Percentiles rank a stretch among this genome's conserved stretches.
These are phyloP conservation scores for Gymnodraco acuticeps DNA, from an alignment of 2,797 vertebrate species.

Conservation along the genomic window DNA sequence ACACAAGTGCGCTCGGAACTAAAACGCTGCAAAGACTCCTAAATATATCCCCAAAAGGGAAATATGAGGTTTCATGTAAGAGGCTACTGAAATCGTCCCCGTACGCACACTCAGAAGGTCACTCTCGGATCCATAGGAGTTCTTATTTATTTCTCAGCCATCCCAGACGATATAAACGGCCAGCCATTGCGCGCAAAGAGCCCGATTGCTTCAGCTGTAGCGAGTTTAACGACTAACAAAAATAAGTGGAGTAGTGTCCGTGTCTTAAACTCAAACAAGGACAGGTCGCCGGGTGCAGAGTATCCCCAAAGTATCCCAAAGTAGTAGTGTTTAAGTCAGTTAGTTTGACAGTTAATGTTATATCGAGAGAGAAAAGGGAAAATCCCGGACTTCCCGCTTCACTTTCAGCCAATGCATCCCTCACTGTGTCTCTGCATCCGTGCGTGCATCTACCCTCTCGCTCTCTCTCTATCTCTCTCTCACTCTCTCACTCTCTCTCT, in stretches of 20 bases:
- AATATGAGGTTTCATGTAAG: constrained; percentile 53
- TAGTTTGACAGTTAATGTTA: neutral
- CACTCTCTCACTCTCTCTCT: constrained; percentile 29
- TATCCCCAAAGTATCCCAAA: constrained; percentile 49
- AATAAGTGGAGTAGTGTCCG: constrained; percentile 2
- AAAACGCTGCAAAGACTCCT: constrained; percentile 50
- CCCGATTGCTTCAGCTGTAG: constrained; percentile 15
- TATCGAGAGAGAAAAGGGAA: constrained; percentile 21
- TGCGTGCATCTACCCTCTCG: constrained; percentile 42
- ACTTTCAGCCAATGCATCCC: constrained; percentile 61
- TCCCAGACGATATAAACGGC: constrained; percentile 37
- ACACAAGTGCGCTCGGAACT: constrained; percentile 63
- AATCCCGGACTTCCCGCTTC: constrained; percentile 57
- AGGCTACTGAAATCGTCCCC: constrained; percentile 21
- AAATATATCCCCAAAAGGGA: constrained; percentile 49
- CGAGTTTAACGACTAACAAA: constrained; percentile 35
- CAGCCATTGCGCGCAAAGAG: constrained; percentile 65
- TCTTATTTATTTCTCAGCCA: constrained; percentile 44
- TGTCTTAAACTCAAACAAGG: constrained; percentile 11
- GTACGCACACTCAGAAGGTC: constrained; percentile 46
- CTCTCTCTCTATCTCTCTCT: constrained; percentile 37
- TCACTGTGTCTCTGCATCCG: constrained; percentile 46
- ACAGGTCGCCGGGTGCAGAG: constrained; percentile 3
- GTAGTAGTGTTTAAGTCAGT: constrained; percentile 25
- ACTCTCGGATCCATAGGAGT: constrained; percentile 52